phyloP scores from a whole-genome alignment of 2,113 vertebrate species.

The Perccottus glenii region DNA sequence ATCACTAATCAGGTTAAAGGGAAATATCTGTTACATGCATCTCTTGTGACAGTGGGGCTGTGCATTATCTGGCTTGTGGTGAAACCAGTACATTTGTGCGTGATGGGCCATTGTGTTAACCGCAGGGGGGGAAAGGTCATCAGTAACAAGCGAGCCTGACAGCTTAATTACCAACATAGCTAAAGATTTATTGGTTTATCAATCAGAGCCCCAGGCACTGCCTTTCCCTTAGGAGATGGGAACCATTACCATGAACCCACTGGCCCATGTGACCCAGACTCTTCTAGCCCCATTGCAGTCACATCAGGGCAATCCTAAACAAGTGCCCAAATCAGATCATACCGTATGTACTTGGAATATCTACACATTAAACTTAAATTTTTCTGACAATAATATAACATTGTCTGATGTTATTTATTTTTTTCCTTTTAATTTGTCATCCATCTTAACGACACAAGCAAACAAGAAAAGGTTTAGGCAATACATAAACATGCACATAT shows the following conservation, averaged over 20 bases:
- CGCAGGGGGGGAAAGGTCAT: constrained; percentile 76
- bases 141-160: constrained; percentile 88
- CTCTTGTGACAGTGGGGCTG: constrained; percentile 44
- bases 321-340: constrained; percentile 35
- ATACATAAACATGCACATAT: constrained; percentile 37
- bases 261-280: constrained; percentile 73
- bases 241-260: constrained; percentile 87
- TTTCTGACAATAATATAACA: too few species aligned
- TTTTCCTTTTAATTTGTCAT: neutral
- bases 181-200: constrained; percentile 99
- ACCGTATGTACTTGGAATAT: constrained; percentile 10
- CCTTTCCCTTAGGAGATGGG: constrained; percentile 83
- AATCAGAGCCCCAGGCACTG: constrained; percentile 87
- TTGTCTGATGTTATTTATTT: too few species aligned
- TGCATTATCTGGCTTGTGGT: constrained; percentile 43
- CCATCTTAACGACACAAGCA: constrained; percentile 17
- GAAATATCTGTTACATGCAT: constrained; percentile 17
- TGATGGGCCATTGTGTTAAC: constrained; percentile 54
- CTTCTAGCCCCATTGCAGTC: constrained; percentile 47
- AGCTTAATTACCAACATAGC: constrained; percentile 93
- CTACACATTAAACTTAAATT: too few species aligned
- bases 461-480: neutral
- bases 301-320: constrained; percentile 52
- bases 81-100: constrained; percentile 53
- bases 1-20: constrained; percentile 24